Conservation (phyloP, 2,888 invertebrate species). For the Meloe dianella region DNA sequence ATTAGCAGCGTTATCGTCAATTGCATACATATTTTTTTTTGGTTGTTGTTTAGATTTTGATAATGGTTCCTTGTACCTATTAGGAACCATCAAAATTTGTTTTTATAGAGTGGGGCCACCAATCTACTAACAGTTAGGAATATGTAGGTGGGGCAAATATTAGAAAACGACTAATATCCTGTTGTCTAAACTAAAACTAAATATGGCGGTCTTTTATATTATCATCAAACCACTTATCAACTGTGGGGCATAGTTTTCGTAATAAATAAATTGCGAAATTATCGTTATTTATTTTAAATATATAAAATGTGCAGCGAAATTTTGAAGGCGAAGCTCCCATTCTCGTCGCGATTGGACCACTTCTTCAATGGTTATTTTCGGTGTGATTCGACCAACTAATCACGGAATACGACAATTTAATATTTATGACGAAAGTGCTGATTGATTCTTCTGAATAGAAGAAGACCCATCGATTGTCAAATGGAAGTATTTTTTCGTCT, state of each 20-base stretch:
- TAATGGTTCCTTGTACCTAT: not conserved
- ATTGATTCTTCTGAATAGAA: not conserved
- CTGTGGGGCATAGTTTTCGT: not conserved
- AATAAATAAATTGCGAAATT: not conserved
- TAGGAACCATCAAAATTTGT: not conserved
- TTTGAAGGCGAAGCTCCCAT: conserved; percentile 28
- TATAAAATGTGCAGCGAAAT: not conserved
- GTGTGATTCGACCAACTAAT: conserved; percentile 18
- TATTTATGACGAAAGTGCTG: not conserved
- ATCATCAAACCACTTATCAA: not conserved
- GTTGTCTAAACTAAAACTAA: conserved; percentile 6
- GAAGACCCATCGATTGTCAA: not conserved
- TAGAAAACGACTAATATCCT: conserved; percentile 8
- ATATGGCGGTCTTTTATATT: not conserved
- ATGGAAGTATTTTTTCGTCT: not conserved
- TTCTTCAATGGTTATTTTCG: conserved; percentile 43
- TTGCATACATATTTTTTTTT: no score
- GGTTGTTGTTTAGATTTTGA: not conserved
- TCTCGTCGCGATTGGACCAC: conserved; percentile 45
- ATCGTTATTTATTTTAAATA: not conserved
- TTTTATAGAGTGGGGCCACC: conserved; percentile 1
- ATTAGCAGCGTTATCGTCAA: not conserved
- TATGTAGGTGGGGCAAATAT: conserved; percentile 6
- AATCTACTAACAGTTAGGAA: not conserved
- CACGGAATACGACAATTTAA: conserved; percentile 42